These are phyloP conservation scores for Epizoanthus ramosus DNA, from an alignment of 92 coral and sea anemone genomes.

Conservation along the genomic window DNA sequence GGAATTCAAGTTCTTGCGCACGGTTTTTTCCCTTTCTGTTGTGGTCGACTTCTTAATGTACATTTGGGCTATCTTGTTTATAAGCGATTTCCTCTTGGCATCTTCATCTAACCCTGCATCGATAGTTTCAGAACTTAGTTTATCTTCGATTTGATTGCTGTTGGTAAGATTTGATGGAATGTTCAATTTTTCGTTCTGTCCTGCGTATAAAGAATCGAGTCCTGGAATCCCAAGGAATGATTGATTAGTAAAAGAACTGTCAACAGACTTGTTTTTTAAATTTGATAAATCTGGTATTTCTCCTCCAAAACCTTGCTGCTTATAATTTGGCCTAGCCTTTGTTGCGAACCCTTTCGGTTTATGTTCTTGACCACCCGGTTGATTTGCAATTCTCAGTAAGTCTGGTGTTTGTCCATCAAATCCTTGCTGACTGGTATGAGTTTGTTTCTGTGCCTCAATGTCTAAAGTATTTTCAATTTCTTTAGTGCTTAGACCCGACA, in stretches of 20 bases:
- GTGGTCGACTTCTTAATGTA: not conserved
- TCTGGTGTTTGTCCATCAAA: slow-evolving; percentile 14
- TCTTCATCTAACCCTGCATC: not conserved
- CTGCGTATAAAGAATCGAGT: slow-evolving; percentile 1
- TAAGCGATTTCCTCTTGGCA: not conserved
- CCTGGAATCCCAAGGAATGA: slow-evolving; percentile 30
- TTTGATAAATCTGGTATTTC: not conserved
- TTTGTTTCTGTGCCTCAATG: not conserved
- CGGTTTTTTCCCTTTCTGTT: not conserved
- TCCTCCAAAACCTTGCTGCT: not conserved
- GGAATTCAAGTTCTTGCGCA: not conserved
- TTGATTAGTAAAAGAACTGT: not conserved
- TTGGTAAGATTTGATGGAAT: not conserved
- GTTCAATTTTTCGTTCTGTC: not conserved
- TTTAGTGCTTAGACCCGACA: not conserved
- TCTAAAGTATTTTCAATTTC: not conserved
- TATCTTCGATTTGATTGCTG: slow-evolving; percentile 7
- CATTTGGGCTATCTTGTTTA: not conserved
- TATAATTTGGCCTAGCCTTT: not conserved
- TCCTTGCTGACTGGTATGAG: slow-evolving; percentile 13
- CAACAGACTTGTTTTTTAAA: not conserved
- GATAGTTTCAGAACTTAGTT: slow-evolving; percentile 27
- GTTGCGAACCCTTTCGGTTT: not conserved
- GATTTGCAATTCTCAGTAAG: not conserved
- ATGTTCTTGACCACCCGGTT: not conserved